Evolutionary conservation across 2,797 vertebrate genomes (phyloP), one percentile per base, ranked within the genome.

Genomic region (Semaprochilodus insignis): DNA sequence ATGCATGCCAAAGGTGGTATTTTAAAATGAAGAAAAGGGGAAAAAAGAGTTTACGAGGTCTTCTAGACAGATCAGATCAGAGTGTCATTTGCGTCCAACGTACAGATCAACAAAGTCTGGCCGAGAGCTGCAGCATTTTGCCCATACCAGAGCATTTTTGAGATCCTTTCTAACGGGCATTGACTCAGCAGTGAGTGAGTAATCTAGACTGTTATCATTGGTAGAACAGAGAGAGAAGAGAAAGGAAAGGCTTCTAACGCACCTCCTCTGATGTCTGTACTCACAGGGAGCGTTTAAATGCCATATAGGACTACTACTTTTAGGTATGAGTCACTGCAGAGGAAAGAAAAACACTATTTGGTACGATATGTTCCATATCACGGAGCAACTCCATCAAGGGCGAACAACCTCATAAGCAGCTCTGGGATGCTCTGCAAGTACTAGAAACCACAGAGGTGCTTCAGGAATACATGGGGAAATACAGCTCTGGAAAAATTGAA

Each of bases 211-310:
- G 23, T 52, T 52, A 27, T 73, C 48, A 31, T 31, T 73, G 54
- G 48, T 25, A 54, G 40, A 71, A 70, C 40, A 48, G 48, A 73
- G 70, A 48, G 70, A 73, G 16, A 23, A 73, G 27, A 17, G 10
- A 52, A 71, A 23, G 17, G 63, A 19, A 66, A 36, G 63, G 27
- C 63, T 66, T 66, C 63, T 66, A 66, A 34, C 63, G 36, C 63
- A 66, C 31, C 63, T 66, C 63, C 63, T 66, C 14, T 66, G 27
- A 66, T 66, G 63, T 10, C 63, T 36, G 27, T 66, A 34, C 17
- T 16, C 31, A 34, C 27, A 66, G 63, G 17, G 63, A 6, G 16
- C 3, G 31, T 19, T 66, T 31, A 36, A 66, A 66, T 7, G 27
- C 31, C 63, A 66, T 36, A 34, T 36, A 34, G 62, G 14, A 27